These are phyloP conservation scores for Pelobates fuscus DNA, from an alignment of 2,113 vertebrate genomes.

Conservation along the genomic window DNA sequence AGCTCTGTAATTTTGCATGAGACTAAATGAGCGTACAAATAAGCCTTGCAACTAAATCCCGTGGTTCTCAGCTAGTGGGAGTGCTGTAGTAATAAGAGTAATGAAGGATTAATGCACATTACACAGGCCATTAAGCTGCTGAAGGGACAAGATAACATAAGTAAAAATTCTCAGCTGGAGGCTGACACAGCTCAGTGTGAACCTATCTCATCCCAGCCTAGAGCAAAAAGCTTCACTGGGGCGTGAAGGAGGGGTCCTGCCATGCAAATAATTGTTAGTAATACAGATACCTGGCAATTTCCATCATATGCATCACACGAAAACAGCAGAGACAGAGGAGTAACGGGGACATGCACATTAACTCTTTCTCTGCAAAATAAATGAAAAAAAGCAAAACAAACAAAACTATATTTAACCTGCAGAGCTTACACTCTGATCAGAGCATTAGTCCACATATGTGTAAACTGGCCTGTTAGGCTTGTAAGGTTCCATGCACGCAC, in stretches of 20 bases:
- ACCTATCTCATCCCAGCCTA: slow-evolving; percentile 20
- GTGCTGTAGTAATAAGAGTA: slow-evolving; percentile 45
- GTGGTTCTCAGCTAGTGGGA: slow-evolving; percentile 35
- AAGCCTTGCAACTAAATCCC: slow-evolving; percentile 11
- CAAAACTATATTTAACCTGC: no score
- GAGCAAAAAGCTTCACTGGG: slow-evolving; percentile 31
- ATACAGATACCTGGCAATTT: slow-evolving; percentile 28
- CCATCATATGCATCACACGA: slow-evolving; percentile 37
- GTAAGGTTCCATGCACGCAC: no score
- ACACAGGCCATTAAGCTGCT: slow-evolving; percentile 48
- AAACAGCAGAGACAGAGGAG: slow-evolving; percentile 8
- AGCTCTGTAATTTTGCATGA: slow-evolving; percentile 10
- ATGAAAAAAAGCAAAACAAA: neutral
- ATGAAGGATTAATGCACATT: slow-evolving; percentile 50
- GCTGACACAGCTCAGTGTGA: slow-evolving; percentile 19
- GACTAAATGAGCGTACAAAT: slow-evolving; percentile 13
- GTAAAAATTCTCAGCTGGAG: slow-evolving; percentile 31
- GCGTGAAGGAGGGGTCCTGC: slow-evolving; percentile 34
- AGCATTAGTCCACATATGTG: no score
- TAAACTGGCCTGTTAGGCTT: no score
- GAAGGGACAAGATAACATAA: slow-evolving; percentile 50
- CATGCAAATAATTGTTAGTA: slow-evolving; percentile 43
- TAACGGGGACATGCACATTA: neutral
- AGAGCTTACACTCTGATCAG: no score
- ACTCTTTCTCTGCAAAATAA: neutral